Conservation (phyloP, 1,140 invertebrate genomes). For the Lordiphosa stackelbergi region DNA sequence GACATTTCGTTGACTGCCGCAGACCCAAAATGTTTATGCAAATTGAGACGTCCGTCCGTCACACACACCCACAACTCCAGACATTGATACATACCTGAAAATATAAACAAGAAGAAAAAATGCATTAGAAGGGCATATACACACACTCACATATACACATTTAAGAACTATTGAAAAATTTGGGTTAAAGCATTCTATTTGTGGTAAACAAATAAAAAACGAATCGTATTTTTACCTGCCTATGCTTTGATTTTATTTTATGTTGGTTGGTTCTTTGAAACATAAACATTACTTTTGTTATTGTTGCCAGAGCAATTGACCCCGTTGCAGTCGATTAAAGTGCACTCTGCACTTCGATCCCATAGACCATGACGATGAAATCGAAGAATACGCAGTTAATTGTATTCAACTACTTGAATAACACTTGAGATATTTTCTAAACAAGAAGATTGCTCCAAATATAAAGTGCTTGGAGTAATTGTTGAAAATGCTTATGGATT, state of each 20-base stretch:
- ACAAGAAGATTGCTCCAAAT: too few relatives aligned
- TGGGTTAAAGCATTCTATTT: constrained; percentile 52
- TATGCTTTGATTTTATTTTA: constrained; percentile 38
- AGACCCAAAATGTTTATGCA: constrained; percentile 48
- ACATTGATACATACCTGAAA: constrained; percentile 61
- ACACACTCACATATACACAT: constrained; percentile 12
- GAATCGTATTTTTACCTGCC: constrained; percentile 44
- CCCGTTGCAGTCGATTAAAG: constrained; percentile 14
- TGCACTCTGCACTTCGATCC: constrained; percentile 23
- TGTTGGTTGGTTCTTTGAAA: constrained; percentile 28
- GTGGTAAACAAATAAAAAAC: constrained; percentile 32
- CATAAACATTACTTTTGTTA: constrained; percentile 51
- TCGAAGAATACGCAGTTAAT: constrained; percentile 32
- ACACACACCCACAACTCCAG: constrained; percentile 32
- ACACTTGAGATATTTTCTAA: constrained; percentile 3
- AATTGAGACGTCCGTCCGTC: constrained; percentile 34
- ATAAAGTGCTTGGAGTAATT: too few relatives aligned
- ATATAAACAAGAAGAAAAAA: constrained; percentile 36
- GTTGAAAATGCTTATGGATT: too few relatives aligned
- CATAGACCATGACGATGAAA: constrained; percentile 62
- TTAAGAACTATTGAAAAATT: constrained; percentile 23
- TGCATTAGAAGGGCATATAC: constrained; percentile 52
- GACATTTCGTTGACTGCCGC: constrained; percentile 54
- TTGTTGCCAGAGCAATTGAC: constrained; percentile 46
- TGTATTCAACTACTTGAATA: constrained; percentile 35